phyloP scores from a whole-genome alignment of 2,113 vertebrate genomes.

The Cyprinodon tularosa region DNA sequence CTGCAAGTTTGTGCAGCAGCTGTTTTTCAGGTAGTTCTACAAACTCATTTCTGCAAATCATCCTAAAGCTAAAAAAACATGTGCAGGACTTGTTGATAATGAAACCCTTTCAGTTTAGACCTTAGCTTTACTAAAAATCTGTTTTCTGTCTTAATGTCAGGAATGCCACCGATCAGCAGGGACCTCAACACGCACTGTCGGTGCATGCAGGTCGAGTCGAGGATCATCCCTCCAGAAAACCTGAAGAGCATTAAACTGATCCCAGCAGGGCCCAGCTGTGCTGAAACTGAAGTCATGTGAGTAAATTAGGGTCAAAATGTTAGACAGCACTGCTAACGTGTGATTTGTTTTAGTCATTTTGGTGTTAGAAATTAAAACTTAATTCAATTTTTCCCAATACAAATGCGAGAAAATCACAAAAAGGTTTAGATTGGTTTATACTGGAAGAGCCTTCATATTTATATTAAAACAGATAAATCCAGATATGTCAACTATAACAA shows the following conservation, averaged over 20 bases:
- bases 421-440: too few relatives aligned
- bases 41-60: too few relatives aligned
- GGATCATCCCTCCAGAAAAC: slow-evolving; percentile 73
- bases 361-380: background rate
- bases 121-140: background rate
- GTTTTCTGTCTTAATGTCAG: slow-evolving; percentile 42
- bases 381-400: background rate
- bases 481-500: too few relatives aligned
- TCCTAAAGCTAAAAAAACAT: background rate
- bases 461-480: background rate
- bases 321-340: background rate
- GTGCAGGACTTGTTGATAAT: background rate
- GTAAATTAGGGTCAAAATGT: slow-evolving; percentile 17
- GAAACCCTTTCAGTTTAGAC: background rate
- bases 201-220: slow-evolving; percentile 74
- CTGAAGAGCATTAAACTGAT: slow-evolving; percentile 75
- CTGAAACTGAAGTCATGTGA: slow-evolving; percentile 76
- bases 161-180: slow-evolving; percentile 67
- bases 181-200: slow-evolving; percentile 75
- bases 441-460: background rate
- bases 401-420: too few relatives aligned
- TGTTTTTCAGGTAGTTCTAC: too few relatives aligned
- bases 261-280: slow-evolving; percentile 73
- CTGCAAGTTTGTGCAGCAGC: background rate
- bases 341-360: background rate